Evolutionary conservation across 2,888 invertebrate species (phyloP), one percentile per base, ranked within the genome.

Genomic region (Nymphalis c-album): DNA sequence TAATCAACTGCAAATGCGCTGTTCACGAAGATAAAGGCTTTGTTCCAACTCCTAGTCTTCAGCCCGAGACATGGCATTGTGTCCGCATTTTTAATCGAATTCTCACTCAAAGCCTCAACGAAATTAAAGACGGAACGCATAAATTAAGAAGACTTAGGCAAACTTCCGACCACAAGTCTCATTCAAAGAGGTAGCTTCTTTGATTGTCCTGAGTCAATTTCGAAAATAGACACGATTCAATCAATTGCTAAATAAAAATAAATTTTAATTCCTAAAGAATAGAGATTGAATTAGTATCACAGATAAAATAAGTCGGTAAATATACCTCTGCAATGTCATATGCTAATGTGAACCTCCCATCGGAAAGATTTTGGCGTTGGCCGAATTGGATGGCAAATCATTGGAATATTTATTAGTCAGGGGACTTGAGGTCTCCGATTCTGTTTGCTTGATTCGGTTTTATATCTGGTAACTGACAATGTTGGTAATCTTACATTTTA

Each of bases 381-480:
- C 77, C 81, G 87, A 86, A 88, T 88, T 86, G 89, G 86, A 86
- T 85, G 84, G 81, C 81, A 84, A 87, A 84, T 88, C 87, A 87
- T 87, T 86, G 87, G 90, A 87, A 88, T 90, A 90, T 90, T 88
- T 90, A 89, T 88, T 87, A 87, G 88, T 72, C 79, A 75, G 75
- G 86, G 87, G 90, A 87, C 79, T 84, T 77, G 77, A 80, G 78
- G 74, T 75, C 74, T 73, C 72, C 77, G 77, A 77, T 78, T 77
- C 76, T 73, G 76, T 74, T 77, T 71, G 75, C 73, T 71, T 71
- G 73, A 69, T 73, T 76, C 72, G 74, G 79, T 79, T 82, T 78
- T 80, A 83, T 66, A 65, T 65, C 68, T 68, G 57, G 35, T 63
- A 17, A 55, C 51, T 48, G 51, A 60, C 55, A 57, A 63, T 66